Base-by-base conservation (phyloP, 2,888 invertebrate genomes). In the Phengaris arion region DNA sequence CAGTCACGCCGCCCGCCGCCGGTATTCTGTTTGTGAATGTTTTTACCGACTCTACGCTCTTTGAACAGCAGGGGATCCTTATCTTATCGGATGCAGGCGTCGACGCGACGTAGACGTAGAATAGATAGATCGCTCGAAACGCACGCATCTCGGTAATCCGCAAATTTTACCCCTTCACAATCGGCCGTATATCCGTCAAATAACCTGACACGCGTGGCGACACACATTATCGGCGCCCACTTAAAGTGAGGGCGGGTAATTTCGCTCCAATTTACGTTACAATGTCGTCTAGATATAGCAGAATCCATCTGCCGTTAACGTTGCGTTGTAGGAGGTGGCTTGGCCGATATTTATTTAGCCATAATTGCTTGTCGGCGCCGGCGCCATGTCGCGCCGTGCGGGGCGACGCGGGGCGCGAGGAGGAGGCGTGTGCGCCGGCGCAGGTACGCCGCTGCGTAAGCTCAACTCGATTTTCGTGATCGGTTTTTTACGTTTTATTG, bases 331-430 rank as follows among this genome's bases (percentile, higher is more conserved):
- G 87, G 88, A 87, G 89, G 87, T 87, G 89, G 91, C 90, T 86
- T 88, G 90, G 88, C 88, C 90, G 92, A 92, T 92, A 93, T 93
- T 92, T 93, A 93, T 93, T 92, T 93, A 92, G 91, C 91, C 92
- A 92, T 92, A 92, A 92, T 92, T 93, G 92, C 92, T 91, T 89
- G 91, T 90, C 92, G 92, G 93, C 92, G 92, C 92, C 93, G 92
- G 93, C 92, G 93, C 90, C 90, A 87, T 84, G 90, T 87, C 91
- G 90, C 89, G 90, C 85, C 90, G 85, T 77, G 83, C 84, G 83
- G 85, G 81, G 81, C 75, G 80, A 80, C 80, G 81, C 80, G 82
- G 81, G 78, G 80, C 78, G 76, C 75, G 76, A 77, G 78, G 77
- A 79, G 76, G 79, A 76, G 77, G 77, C 76, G 78, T 77, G 79